Evolutionary conservation across 2,888 invertebrate species (phyloP), one percentile per base, ranked within the genome.

Genomic region (Magallana nippona): DNA sequence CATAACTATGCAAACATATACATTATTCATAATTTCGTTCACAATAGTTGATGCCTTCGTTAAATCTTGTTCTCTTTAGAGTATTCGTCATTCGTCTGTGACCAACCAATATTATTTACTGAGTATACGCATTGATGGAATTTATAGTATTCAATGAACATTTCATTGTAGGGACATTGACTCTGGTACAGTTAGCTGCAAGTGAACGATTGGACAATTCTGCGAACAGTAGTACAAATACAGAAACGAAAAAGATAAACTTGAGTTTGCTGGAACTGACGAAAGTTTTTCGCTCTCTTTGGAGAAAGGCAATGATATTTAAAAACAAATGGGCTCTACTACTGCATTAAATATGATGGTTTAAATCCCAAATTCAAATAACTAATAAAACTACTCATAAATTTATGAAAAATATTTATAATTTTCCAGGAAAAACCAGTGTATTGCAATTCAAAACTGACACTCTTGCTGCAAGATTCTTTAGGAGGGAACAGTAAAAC

Each of bases 401-500:
- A 58, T n/a, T 58, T n/a, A 13, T n/a, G 1, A n/a, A 58, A 58
- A 58, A n/a, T 58, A n/a, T 58, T n/a, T 58, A 58, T 60, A 60
- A 11, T 27, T 71, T 71, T 10, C 44, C 32, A 71, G 71, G 71
- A 71, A 8, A 2, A 19, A 3, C 5, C 15, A 5, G 32, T 32
- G 10, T 71, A 60, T 60, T 3, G 71, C 2, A 27, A 27, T 27
- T 71, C 71, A 2, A 71, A 27, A 71, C 71, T 71, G 11, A 71
- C 71, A 2, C 10, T 1, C 1, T 13, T 71, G 27, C 27, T 71
- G 17, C 15, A 71, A 71, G 32, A 10, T 27, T 71, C 71, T 27
- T 13, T 71, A 22, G 71, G 71, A 13, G 71, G 71, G 8, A 71
- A 71, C 27, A 71, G 71, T 27, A 71, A 71, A 27, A 71, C 71